Evolutionary conservation across 2,113 vertebrate species (phyloP), one percentile per base, ranked within the genome.

Genomic region (Alosa alosa): DNA sequence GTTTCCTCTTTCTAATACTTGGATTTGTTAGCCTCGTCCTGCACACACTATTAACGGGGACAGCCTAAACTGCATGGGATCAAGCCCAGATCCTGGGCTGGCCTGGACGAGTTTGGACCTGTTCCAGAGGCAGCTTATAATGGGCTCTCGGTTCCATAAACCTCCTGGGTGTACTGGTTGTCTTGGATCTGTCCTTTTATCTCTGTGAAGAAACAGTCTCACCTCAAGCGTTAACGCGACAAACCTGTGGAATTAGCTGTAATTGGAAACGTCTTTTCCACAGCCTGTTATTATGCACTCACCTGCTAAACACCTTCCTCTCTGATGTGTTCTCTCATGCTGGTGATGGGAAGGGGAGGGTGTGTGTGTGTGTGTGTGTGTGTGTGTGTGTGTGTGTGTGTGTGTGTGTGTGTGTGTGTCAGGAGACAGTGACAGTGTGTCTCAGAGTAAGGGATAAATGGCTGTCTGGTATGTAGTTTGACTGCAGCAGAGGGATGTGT

Each of bases 321-420:
- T 44, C 41, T 44, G 41, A 44, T 44, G 13, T 13, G 55, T 57
- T 15, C 31, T 31, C 31, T 31, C 31, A 31, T 31, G 31, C 31
- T 31, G 31, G 31, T 31, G 31, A 31, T 31, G 31, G 31, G 31
- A 31, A 31, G 31, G 31, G 31, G 31, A 31, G 31, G 31, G 31
- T 57, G 55, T 57, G 55, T 17, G 55, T 57, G 55, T 57, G 22
- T 64, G 22, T 64, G 17, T 57, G 55, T 57, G 55, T 57, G 50
- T 52, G 10, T 52, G 50, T 52, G 50, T 52, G 50, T 52, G 50
- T 85, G 87, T 82, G 22, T 6, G 60, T 78, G 6, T 91, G 31
- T 57, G 55, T 57, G 55, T 17, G 55, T 57, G 55, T 57, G 22
- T 85, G 87, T 82, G 22, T 6, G 60, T 78, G 5, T 91, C 93